phyloP scores from a whole-genome alignment of 2,797 vertebrate species.

The Rhynchotus rufescens region DNA sequence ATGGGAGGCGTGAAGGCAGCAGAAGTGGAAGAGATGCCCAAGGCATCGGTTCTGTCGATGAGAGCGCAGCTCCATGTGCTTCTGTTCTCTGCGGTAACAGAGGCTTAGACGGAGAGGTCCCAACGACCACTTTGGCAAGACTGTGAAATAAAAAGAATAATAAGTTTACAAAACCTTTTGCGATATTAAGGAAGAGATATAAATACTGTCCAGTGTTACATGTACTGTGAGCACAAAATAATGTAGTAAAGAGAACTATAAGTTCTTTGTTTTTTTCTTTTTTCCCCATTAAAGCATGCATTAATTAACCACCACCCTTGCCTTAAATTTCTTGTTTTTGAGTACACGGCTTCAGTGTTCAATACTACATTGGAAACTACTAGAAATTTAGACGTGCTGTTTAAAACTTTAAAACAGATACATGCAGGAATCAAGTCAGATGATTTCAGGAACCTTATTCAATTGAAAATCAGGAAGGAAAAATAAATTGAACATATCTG shows the following conservation, averaged over 20 bases:
- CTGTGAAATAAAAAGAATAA: neutral
- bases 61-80: neutral
- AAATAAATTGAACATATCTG: neutral
- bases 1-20: neutral
- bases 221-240: neutral
- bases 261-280: too few relatives aligned
- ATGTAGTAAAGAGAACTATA: neutral
- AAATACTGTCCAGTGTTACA: neutral
- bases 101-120: neutral
- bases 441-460: neutral
- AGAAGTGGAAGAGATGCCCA: neutral
- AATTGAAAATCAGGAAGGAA: neutral
- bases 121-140: neutral
- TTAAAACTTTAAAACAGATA: neutral
- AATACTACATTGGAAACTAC: neutral
- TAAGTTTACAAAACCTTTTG: neutral
- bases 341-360: neutral
- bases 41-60: neutral
- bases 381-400: neutral
- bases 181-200: neutral
- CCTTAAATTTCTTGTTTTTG: neutral
- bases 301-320: too few relatives aligned
- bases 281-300: too few relatives aligned
- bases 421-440: too few relatives aligned
- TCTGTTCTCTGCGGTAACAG: neutral